phyloP scores from a whole-genome alignment of 2,888 invertebrate genomes.

The Drosophila mimetica region DNA sequence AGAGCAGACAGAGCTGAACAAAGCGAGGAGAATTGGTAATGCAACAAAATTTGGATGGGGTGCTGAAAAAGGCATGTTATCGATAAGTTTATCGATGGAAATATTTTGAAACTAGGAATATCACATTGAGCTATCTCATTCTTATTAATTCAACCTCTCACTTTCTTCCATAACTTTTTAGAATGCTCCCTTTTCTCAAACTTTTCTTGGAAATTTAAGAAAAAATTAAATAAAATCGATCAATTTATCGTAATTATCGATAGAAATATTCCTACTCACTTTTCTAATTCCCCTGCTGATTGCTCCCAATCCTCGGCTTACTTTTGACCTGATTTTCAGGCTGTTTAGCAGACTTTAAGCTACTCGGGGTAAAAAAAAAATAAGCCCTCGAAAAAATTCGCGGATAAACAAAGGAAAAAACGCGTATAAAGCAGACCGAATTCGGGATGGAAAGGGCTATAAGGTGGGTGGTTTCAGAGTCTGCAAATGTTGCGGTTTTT shows the following conservation, averaged over 20 bases:
- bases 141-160: not conserved
- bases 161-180: not conserved
- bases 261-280: too few relatives aligned
- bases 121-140: too few relatives aligned
- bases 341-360: conserved; percentile 13
- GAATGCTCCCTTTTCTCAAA: not conserved
- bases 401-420: conserved; percentile 21
- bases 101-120: too few relatives aligned
- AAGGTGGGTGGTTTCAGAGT: conserved; percentile 22
- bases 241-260: too few relatives aligned
- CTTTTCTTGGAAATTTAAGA: too few relatives aligned
- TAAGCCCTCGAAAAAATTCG: conserved; percentile 1
- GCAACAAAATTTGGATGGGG: not conserved
- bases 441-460: conserved; percentile 3
- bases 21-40: not conserved
- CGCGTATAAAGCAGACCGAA: not conserved
- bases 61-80: not conserved
- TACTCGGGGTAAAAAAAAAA: conserved; percentile 3
- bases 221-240: too few relatives aligned
- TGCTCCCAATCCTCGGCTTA: conserved; percentile 19
- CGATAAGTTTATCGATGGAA: not conserved
- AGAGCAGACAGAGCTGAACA: conserved; percentile 18
- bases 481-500: conserved; percentile 53
- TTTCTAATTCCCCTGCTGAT: too few relatives aligned
- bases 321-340: conserved; percentile 24